Conservation (phyloP, 2,888 invertebrate genomes). For the Papilio gigon region DNA sequence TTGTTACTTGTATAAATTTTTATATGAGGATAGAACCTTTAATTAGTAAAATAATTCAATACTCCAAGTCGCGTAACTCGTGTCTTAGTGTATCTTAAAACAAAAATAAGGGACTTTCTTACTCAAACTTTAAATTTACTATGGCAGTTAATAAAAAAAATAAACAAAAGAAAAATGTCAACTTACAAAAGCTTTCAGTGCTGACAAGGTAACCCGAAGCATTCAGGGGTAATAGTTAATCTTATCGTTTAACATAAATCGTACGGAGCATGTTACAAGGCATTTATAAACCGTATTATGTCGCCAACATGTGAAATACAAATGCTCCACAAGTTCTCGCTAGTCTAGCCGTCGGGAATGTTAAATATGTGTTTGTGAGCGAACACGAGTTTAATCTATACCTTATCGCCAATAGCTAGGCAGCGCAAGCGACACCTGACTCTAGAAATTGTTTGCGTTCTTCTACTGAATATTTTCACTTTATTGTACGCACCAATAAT, state of each 20-base stretch:
- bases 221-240: constrained; percentile 33
- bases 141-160: neutral
- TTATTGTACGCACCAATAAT: neutral
- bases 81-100: neutral
- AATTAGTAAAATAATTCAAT: neutral
- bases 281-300: constrained; percentile 70
- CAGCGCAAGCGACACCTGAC: constrained; percentile 40
- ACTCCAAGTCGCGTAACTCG: neutral
- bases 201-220: constrained; percentile 17
- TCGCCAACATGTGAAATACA: constrained; percentile 74
- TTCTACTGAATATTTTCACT: constrained; percentile 22
- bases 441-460: constrained; percentile 31
- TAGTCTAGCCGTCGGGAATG: constrained; percentile 68
- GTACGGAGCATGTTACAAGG: constrained; percentile 60
- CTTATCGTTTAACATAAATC: constrained; percentile 40
- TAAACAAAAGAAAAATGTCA: constrained; percentile 44
- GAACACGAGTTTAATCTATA: constrained; percentile 79
- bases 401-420: constrained; percentile 67
- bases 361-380: constrained; percentile 76
- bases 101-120: neutral
- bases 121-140: neutral
- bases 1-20: no score
- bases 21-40: no score
- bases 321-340: constrained; percentile 72
- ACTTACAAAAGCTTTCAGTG: constrained; percentile 30